Conservation (phyloP, 2,113 vertebrate species). For the Hymenochirus boettgeri region DNA sequence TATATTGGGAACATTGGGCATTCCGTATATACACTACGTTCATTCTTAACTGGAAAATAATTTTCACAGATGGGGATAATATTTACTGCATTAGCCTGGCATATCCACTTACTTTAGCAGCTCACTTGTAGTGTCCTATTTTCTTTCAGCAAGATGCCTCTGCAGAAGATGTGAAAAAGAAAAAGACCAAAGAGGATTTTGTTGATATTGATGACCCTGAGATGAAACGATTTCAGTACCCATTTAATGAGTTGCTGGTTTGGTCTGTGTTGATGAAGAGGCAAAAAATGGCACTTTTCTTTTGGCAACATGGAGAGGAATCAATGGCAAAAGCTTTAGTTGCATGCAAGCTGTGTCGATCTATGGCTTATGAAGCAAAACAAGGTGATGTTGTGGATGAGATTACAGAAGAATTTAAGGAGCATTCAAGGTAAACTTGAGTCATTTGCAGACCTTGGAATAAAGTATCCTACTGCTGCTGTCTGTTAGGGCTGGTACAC, state of each 20-base stretch:
- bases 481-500: too few relatives aligned
- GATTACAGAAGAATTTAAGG: constrained; percentile 90
- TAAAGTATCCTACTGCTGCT: too few relatives aligned
- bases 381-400: constrained; percentile 97
- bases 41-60: too few relatives aligned
- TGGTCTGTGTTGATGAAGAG: constrained; percentile 98
- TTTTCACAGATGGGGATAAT: too few relatives aligned
- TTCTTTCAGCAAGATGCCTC: constrained; percentile 62
- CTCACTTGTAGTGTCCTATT: constrained; percentile 6
- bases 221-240: constrained; percentile 88
- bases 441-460: too few relatives aligned
- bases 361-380: constrained; percentile 94
- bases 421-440: constrained; percentile 95
- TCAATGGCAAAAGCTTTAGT: constrained; percentile 97
- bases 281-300: constrained; percentile 95
- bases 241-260: constrained; percentile 93
- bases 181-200: constrained; percentile 89
- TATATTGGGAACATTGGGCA: too few relatives aligned
- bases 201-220: constrained; percentile 97
- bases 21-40: too few relatives aligned
- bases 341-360: constrained; percentile 91
- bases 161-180: constrained; percentile 88
- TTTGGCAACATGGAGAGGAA: constrained; percentile 98
- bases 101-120: background rate
- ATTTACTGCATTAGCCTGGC: too few relatives aligned